These are phyloP conservation scores for Lacerta viridis DNA, from an alignment of 2,797 vertebrate genomes.

Conservation along the genomic window DNA sequence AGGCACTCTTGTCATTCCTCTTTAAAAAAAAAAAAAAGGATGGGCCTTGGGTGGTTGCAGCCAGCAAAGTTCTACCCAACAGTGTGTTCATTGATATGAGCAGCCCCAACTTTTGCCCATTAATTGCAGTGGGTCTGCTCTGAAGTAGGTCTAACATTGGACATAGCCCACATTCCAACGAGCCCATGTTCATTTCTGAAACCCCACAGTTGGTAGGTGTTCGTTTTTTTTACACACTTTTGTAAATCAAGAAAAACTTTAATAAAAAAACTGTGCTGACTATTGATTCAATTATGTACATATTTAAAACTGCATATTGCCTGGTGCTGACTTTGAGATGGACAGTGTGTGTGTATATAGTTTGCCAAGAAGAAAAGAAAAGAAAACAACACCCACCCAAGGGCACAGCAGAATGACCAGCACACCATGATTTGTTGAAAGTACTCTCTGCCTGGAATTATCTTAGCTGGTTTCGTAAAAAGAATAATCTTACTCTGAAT, in stretches of 20 bases:
- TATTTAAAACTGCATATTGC: neutral
- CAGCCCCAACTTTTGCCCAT: no score
- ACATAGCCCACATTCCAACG: rapidly evolving
- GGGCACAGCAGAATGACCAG: no score
- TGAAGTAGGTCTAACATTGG: no score
- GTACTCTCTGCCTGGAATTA: neutral
- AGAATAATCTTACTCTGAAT: neutral
- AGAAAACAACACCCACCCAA: no score
- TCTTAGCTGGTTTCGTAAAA: neutral
- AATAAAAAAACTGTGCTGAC: neutral
- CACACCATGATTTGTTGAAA: neutral
- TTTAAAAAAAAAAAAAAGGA: neutral
- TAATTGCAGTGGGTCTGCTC: no score
- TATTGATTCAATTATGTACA: neutral
- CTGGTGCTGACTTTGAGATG: neutral
- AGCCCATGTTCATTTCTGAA: no score
- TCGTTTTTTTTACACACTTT: no score
- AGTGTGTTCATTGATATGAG: no score
- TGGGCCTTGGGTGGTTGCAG: neutral
- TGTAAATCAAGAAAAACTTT: no score
- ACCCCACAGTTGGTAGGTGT: no score
- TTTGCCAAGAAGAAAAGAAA: neutral
- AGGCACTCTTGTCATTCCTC: neutral
- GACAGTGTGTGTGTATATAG: no score
- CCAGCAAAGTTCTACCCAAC: no score